Base-by-base conservation (phyloP, 2,888 invertebrate species). In the Tupiocoris notatus region DNA sequence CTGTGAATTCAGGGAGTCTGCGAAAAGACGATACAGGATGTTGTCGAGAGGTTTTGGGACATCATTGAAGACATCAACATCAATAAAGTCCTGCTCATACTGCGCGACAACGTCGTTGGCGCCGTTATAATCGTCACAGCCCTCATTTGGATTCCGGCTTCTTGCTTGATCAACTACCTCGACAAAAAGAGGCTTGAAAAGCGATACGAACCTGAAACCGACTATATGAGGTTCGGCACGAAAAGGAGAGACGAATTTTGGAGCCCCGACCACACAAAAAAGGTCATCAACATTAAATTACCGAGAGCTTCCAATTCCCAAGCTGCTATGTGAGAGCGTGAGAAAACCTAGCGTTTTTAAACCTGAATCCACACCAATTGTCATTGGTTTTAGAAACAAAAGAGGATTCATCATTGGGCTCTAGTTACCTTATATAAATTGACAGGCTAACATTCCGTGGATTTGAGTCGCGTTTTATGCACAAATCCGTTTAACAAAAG, bases 51-150 rank as follows among this genome's bases (percentile, higher is more conserved):
- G 25, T 95, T 98, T 85, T 98, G 97, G 96, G 95, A 96, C 83
- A 96, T 98, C 68, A 96, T 98, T 79, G 96, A 97, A 85, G 95
- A 96, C 82, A 95, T 96, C 77, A 95, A 95, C 84, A 95, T 96
- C 77, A 96, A 95, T 84, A 94, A 94, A 83, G 94, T 95, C 81
- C 87, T 95, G 81, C 88, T 93, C 70, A 95, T 96, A 83, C 86
- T 96, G 70, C 90, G 93, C 77, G 95, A 96, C 85, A 96, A 96
- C 83, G 94, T 96, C 79, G 96, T 98, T 39, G 95, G 96, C 77
- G 93, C 95, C 2, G 94, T 96, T 21, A 92, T 97, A 68, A 87
- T 97, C 58, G 89, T 94, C 79, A 95, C 96, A 12, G 91, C 96
- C n/a, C 86, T 96, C 75, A 86, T 97, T 75, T 98, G 98, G 98